phyloP scores from a whole-genome alignment of 2,888 invertebrate species.

The Stegana nigrithorax region DNA sequence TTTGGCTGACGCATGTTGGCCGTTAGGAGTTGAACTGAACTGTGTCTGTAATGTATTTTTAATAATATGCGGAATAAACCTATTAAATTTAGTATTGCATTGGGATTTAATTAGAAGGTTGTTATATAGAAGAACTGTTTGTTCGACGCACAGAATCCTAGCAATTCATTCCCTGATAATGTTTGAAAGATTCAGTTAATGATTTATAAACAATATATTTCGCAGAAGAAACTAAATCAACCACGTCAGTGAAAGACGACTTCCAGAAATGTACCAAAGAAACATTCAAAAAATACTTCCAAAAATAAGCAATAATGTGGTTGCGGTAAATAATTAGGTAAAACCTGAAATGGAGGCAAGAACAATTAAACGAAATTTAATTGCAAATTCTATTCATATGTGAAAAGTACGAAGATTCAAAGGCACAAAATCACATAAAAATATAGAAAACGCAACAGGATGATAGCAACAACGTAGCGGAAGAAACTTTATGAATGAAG shows the following conservation, averaged over 20 bases:
- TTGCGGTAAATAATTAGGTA: conserved; percentile 2
- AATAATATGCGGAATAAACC: too few species aligned
- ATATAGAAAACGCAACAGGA: conserved; percentile 17
- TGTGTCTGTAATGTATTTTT: too few species aligned
- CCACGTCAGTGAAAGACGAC: not conserved
- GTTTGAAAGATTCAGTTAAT: not conserved
- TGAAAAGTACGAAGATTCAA: not conserved
- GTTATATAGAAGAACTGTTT: too few species aligned
- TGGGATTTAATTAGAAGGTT: not conserved
- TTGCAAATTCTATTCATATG: conserved; percentile 16
- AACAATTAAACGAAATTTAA: conserved; percentile 1
- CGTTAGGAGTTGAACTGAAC: too few species aligned
- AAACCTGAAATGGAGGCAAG: not conserved
- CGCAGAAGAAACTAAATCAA: not conserved
- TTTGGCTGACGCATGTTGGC: too few species aligned
- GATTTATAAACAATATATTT: not conserved
- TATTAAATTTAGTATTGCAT: not conserved
- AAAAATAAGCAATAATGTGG: not conserved
- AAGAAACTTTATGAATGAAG: not conserved
- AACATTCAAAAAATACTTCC: not conserved
- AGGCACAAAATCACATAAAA: conserved; percentile 5
- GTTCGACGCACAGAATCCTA: too few species aligned
- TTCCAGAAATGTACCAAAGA: conserved; percentile 6
- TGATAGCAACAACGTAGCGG: conserved; percentile 13
- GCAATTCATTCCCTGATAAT: too few species aligned